Conservation (phyloP, 2,888 invertebrate species). For the Sphaerophoria rueppellii region DNA sequence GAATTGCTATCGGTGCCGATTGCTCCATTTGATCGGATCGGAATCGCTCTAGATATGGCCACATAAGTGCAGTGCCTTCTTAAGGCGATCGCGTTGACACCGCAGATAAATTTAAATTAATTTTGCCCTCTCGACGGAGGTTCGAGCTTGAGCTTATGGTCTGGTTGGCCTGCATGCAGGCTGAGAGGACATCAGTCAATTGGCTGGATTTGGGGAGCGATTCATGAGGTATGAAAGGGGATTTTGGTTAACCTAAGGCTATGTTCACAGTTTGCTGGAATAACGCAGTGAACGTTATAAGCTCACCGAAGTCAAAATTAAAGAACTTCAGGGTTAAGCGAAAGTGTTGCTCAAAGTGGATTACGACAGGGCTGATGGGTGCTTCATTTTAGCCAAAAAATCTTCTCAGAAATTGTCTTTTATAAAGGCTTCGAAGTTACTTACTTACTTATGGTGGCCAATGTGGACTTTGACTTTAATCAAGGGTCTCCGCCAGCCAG, state of each 20-base stretch:
- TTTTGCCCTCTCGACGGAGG: constrained; percentile 49
- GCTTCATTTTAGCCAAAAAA: no score
- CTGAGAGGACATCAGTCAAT: constrained; percentile 58
- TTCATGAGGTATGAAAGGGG: background rate
- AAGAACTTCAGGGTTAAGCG: no score
- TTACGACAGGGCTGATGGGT: no score
- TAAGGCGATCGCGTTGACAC: constrained; percentile 68
- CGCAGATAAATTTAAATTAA: constrained; percentile 72
- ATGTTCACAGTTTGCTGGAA: background rate
- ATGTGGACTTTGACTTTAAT: no score
- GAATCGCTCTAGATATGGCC: constrained; percentile 66
- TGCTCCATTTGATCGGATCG: constrained; percentile 28
- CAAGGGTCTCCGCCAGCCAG: no score
- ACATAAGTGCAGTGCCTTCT: constrained; percentile 38
- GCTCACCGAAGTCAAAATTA: no score
- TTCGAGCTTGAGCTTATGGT: constrained; percentile 2
- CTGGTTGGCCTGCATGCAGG: constrained; percentile 7
- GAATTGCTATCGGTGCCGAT: constrained; percentile 25
- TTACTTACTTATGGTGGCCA: no score
- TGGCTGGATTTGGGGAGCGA: background rate
- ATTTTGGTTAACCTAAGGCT: background rate
- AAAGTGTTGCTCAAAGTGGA: no score
- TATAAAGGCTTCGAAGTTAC: no score
- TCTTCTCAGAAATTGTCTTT: no score
- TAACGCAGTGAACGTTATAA: no score